phyloP scores from a whole-genome alignment of 2,888 invertebrate species.

The Cheilosia grossa region DNA sequence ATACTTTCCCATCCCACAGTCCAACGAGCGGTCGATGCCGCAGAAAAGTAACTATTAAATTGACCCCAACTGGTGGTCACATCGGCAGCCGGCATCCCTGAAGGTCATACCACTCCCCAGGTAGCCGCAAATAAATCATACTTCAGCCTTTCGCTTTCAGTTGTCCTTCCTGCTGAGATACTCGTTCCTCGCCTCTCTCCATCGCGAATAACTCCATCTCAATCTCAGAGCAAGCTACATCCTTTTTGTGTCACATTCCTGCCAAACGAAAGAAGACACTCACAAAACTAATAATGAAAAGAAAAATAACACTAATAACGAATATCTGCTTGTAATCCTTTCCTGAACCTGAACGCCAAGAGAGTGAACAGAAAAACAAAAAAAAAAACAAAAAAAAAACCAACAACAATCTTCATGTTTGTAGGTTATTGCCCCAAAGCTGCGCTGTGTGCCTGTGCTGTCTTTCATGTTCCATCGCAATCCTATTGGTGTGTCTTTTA shows the following conservation, averaged over 20 bases:
- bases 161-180: slow-evolving; percentile 27
- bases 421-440: slow-evolving; percentile 73
- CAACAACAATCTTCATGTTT: slow-evolving; percentile 64
- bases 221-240: neutral
- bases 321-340: slow-evolving; percentile 66
- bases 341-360: slow-evolving; percentile 49
- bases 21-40: no score
- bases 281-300: neutral
- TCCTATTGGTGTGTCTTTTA: slow-evolving; percentile 24
- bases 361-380: slow-evolving; percentile 7
- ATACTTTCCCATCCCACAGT: no score
- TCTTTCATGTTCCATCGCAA: slow-evolving; percentile 25
- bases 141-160: slow-evolving; percentile 64
- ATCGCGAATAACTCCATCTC: slow-evolving; percentile 1
- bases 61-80: slow-evolving; percentile 17
- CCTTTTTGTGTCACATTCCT: slow-evolving; percentile 1
- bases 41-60: neutral
- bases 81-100: slow-evolving; percentile 5
- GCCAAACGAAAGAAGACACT: slow-evolving; percentile 6
- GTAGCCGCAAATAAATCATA: slow-evolving; percentile 31
- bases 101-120: slow-evolving; percentile 47
- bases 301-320: slow-evolving; percentile 17
- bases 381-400: no score
- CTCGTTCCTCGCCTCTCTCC: no score
- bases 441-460: slow-evolving; percentile 41